A percentile compares a stretch with the other conserved stretches of the same genome.
These are phyloP conservation scores for Rhodinocichla rosea DNA, from an alignment of 2,113 vertebrate genomes.

Conservation along the genomic window DNA sequence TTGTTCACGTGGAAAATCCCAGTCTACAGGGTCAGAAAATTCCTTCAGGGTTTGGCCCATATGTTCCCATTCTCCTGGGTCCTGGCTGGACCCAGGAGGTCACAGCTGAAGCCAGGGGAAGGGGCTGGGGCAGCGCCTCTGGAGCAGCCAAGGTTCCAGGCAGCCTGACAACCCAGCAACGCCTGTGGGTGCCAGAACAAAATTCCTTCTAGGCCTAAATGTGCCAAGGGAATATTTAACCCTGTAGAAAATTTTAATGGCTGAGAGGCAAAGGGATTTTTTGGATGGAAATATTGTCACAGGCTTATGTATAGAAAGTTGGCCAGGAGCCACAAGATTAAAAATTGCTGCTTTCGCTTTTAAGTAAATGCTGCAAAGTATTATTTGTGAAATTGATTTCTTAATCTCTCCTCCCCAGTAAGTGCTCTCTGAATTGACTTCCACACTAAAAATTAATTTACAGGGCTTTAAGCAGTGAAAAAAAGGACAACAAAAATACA, in stretches of 20 bases:
- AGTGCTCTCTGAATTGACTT: not conserved
- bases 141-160: fast-evolving
- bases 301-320: not conserved
- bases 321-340: not conserved
- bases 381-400: constrained; percentile 3
- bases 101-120: too few relatives aligned
- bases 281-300: not conserved
- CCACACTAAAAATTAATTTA: not conserved
- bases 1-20: too few relatives aligned
- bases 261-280: not conserved
- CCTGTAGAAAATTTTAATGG: not conserved
- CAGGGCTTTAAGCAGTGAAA: not conserved
- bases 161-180: not conserved
- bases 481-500: not conserved
- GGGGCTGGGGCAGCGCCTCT: fast-evolving
- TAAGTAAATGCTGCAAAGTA: not conserved
- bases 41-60: not conserved
- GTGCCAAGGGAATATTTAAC: not conserved
- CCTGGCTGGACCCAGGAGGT: not conserved
- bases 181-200: fast-evolving
- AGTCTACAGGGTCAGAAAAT: too few relatives aligned
- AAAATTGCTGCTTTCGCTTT: not conserved
- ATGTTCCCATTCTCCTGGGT: too few relatives aligned
- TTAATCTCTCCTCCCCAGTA: not conserved
- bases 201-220: not conserved